phyloP scores from a whole-genome alignment of 2,113 vertebrate species.

The Maccullochella peelii region DNA sequence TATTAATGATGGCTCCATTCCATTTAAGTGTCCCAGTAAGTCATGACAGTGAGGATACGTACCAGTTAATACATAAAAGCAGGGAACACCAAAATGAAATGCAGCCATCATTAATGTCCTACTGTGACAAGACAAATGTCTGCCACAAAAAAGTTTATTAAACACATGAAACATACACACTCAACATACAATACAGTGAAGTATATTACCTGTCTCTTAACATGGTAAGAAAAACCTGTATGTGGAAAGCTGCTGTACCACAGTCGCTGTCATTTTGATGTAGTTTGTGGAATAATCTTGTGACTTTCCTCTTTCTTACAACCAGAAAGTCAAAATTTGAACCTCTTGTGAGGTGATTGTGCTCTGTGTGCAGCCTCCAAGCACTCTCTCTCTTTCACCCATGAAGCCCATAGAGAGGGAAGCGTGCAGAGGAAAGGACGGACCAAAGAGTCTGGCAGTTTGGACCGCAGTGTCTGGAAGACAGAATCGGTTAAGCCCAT shows the following conservation, averaged over 20 bases:
- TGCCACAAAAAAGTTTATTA: too few relatives aligned
- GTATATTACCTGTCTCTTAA: not conserved
- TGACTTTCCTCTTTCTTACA: not conserved
- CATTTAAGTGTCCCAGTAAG: not conserved
- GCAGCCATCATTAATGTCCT: not conserved
- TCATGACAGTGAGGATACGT: not conserved
- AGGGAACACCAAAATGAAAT: not conserved
- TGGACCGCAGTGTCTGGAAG: conserved; percentile 1
- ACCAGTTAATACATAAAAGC: not conserved
- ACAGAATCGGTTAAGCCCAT: conserved; percentile 46
- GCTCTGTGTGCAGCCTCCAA: not conserved
- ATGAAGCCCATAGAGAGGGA: not conserved
- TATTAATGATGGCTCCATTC: not conserved
- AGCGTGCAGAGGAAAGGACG: not conserved
- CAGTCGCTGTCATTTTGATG: not conserved
- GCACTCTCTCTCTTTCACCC: not conserved
- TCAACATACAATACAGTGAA: not conserved
- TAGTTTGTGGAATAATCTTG: not conserved
- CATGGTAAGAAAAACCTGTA: not conserved
- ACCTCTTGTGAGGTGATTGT: not conserved
- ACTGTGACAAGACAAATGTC: not conserved
- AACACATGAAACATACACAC: not conserved
- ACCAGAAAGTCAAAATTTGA: not conserved
- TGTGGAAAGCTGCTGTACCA: not conserved
- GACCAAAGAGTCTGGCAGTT: not conserved